Evolutionary conservation across 1,140 invertebrate genomes (phyloP).

Genomic region (Ips nitidus): DNA sequence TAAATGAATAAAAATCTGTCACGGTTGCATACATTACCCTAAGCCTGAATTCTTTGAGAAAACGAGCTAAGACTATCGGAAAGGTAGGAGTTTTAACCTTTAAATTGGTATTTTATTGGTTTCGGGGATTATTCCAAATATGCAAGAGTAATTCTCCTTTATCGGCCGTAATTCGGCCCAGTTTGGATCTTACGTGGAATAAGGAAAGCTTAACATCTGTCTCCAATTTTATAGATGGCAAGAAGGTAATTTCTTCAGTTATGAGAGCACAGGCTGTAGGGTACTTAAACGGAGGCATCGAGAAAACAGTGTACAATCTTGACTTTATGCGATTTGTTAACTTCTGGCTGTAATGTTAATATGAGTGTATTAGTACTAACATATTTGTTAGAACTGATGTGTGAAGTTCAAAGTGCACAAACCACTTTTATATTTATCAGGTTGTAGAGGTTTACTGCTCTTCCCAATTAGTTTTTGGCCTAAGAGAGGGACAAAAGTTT

Average conservation of each 20-base stretch:
- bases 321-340: constrained; percentile 20
- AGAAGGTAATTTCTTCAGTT: constrained; percentile 31
- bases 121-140: constrained; percentile 3
- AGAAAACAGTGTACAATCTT: constrained; percentile 5
- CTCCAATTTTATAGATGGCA: constrained; percentile 34
- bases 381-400: too few species aligned
- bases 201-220: constrained; percentile 28
- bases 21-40: background rate
- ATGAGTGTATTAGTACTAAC: too few species aligned
- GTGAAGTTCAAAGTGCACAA: too few species aligned
- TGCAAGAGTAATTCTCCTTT: constrained; percentile 22
- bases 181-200: constrained; percentile 17
- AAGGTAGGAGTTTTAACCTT: background rate
- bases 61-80: background rate
- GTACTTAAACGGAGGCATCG: constrained; percentile 20
- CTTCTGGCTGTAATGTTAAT: too few species aligned
- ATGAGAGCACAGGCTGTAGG: constrained; percentile 25
- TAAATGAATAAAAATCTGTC: background rate
- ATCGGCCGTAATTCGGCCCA: constrained; percentile 17
- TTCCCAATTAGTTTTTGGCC: constrained; percentile 3
- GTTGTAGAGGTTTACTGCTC: constrained; percentile 13
- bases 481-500: constrained; percentile 11
- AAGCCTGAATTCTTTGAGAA: too few species aligned
- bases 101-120: background rate
- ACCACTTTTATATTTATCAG: background rate